These are phyloP conservation scores for Elephantulus edwardii DNA, from an alignment of 2,113 vertebrate genomes.

Conservation along the genomic window DNA sequence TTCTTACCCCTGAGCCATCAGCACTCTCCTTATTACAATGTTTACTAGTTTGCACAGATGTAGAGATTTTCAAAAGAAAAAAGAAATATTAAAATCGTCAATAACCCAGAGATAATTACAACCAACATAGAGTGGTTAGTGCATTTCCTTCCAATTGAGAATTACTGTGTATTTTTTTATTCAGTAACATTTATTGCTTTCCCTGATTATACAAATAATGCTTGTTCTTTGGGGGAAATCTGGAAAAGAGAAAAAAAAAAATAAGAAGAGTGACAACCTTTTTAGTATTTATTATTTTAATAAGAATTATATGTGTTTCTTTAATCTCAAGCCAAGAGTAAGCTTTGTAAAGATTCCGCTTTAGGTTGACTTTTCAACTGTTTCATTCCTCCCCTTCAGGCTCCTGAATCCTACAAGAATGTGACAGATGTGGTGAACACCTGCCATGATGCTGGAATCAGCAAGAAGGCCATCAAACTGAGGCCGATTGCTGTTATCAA, in stretches of 20 bases:
- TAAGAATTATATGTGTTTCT: neutral
- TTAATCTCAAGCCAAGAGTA: neutral
- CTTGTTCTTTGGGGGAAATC: neutral
- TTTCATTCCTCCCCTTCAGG: constrained; percentile 81
- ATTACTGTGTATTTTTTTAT: neutral
- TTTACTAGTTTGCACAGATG: neutral
- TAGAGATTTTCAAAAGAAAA: neutral
- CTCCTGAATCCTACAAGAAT: constrained; percentile 98
- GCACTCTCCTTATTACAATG: too few species aligned
- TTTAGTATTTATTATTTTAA: neutral
- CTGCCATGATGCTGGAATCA: constrained; percentile 97
- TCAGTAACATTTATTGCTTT: neutral
- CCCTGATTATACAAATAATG: neutral
- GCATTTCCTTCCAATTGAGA: neutral
- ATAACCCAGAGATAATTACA: neutral
- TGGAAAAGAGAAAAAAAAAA: constrained; percentile 1
- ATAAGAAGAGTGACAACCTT: neutral
- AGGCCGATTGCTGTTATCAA: constrained; percentile 98
- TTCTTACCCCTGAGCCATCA: too few species aligned
- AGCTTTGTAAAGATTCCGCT: neutral
- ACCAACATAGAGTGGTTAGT: neutral
- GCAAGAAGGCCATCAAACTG: constrained; percentile 98
- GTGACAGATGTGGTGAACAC: constrained; percentile 98
- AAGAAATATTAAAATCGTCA: neutral
- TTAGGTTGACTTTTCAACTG: neutral